phyloP scores from a whole-genome alignment of 2,113 vertebrate species.

The Gadus chalcogrammus region DNA sequence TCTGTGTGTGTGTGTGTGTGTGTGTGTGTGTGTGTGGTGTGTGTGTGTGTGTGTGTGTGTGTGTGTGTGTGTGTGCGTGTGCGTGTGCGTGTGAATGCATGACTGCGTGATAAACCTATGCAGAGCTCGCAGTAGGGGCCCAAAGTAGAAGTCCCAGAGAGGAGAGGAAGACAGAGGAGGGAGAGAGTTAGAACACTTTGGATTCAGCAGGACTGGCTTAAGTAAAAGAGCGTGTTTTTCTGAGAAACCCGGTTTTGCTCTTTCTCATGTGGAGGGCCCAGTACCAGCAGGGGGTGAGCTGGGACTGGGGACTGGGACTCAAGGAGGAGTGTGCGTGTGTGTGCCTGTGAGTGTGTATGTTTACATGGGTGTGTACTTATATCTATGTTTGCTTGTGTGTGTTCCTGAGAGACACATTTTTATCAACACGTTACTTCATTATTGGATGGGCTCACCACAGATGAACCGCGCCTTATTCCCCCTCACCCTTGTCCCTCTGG shows the following conservation, averaged over 20 bases:
- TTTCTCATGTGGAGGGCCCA: slow-evolving; percentile 77
- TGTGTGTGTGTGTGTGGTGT: too few relatives aligned
- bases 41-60: too few relatives aligned
- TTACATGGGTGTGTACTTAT: not conserved
- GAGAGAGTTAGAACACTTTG: not conserved
- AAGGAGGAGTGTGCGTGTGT: slow-evolving; percentile 42
- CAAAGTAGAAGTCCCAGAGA: not conserved
- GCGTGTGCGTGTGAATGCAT: not conserved
- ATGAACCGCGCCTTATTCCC: not conserved
- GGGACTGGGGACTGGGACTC: slow-evolving; percentile 63
- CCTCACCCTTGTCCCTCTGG: not conserved
- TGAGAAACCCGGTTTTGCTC: slow-evolving; percentile 64
- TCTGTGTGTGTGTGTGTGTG: too few relatives aligned
- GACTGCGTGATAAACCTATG: not conserved
- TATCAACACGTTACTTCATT: slow-evolving; percentile 32
- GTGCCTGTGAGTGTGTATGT: not conserved
- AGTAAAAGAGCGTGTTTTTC: slow-evolving; percentile 53
- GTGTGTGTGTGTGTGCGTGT: too few relatives aligned
- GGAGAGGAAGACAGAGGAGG: slow-evolving; percentile 23
- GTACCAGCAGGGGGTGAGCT: slow-evolving; percentile 61
- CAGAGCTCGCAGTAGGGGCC: slow-evolving; percentile 4
- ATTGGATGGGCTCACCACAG: slow-evolving; percentile 31
- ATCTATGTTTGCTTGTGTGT: not conserved
- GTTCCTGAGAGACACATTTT: slow-evolving; percentile 19
- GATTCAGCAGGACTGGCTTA: slow-evolving; percentile 27